Base-by-base conservation (phyloP, 1,140 invertebrate species). In the Glomeris maerens region DNA sequence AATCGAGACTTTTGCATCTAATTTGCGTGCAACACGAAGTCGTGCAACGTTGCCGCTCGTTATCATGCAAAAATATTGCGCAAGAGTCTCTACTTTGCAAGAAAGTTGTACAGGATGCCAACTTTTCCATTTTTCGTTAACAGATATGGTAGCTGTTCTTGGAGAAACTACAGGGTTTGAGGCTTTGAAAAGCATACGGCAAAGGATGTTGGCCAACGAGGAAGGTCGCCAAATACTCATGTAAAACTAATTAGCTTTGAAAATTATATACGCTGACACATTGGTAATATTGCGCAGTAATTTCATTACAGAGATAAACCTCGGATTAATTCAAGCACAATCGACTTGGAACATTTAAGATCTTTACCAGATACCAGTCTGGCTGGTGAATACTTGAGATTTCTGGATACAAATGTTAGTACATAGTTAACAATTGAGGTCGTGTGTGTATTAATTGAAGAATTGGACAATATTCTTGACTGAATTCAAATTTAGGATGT, bases 71-170 rank as follows among this genome's bases (percentile, higher is more conserved):
- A 10, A 10, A 36, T 36, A 53, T 38, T 10, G 3, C 27, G 27
- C 51, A 20, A 57, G 45, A 44, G 39, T 53, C 25, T 27, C 28
- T 13, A 50, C 25, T 13, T 25, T 14, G 14, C 26, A 49, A 21
- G 52, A n/a, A 1, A 51, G 17, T 38, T 22, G 2, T 51, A 49
- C 47, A 53, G 13, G 38, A 56, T 1, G 20, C n/a, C 14, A 28
- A 20, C 2, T 52, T 57, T 29, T 27, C 22, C 14, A 41, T 31
- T 26, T 31, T 26, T 36, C 14, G 26, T 49, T 22, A 39, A 68
- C 57, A 76, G 91, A 97, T 65, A 90, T 94, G 87, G 87, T 97
- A 58, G 87, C 89, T 29, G 84, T 86, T 56, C 72, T 95, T 48
- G 90, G 89, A 2, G 92, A 96, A 72, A 83, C 85, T 0, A 89